Base-by-base conservation (phyloP, 2,113 vertebrate species). In the Ailuropoda melanoleuca region DNA sequence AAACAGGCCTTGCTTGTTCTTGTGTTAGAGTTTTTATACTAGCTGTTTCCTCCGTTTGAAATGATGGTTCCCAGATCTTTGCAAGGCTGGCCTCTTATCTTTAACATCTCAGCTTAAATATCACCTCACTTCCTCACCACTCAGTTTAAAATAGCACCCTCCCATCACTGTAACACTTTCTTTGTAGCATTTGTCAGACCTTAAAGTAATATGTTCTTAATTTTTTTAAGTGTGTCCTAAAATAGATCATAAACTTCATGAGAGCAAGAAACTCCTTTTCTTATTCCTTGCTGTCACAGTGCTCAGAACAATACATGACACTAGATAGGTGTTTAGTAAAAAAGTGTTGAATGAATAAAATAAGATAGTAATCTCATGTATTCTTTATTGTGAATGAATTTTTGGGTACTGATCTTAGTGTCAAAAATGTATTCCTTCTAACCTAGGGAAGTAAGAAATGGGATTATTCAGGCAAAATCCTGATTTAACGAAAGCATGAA, bases 311-410 rank as follows among this genome's bases (percentile, higher is more conserved):
- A 23, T 87, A 80, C 26, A n/a, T 82, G 26, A 24, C 48, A 75
- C 31, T 31, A 55, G 29, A 48, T 34, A 81, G 29, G 26, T 72
- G 26, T 87, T 80, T n/a, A 37, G 14, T 26, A 46, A 92, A 83
- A 88, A 85, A 31, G 58, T 56, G 29, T 34, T 46, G 46, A 62
- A 19, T 81, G 18, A 70, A 6, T 81, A 48, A 87, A 56, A 72
- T 31, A 60, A 87, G 55, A 19, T 74, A 48, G 64, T 24, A 66
- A 8, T 84, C 29, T 89, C 78, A 23, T 43, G 43, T 62, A 0
- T 9, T 83, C 31, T 96, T 96, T 72, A 34, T 90, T 85, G 50
- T 78, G 78, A 85, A 70, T 93, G 80, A 43, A 60, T 90, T 90
- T 87, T 29, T 62, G 72, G 56, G 18, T 43, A 55, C 46, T 92